phyloP scores from a whole-genome alignment of 2,113 vertebrate genomes.

The Prietella phreatophila region DNA sequence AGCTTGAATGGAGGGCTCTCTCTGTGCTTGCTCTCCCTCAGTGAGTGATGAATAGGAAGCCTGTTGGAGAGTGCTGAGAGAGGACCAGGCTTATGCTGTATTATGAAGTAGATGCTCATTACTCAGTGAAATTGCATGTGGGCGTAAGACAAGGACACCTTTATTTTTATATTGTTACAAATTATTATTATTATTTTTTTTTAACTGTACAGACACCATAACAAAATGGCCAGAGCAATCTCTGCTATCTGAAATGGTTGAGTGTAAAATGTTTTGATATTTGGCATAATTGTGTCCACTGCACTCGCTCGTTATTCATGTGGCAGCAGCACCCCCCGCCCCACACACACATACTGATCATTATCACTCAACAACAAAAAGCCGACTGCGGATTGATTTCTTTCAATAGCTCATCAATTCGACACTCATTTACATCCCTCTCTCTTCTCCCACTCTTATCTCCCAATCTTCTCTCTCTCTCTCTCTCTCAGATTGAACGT shows the following conservation, averaged over 20 bases:
- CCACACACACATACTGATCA: constrained; percentile 29
- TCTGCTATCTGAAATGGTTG: constrained; percentile 40
- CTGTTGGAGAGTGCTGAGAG: constrained; percentile 74
- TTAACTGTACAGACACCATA: constrained; percentile 52
- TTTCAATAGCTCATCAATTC: constrained; percentile 69
- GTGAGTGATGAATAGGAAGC: constrained; percentile 64
- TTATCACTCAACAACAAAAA: constrained; percentile 57
- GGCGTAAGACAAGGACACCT: constrained; percentile 73
- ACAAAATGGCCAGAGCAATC: constrained; percentile 47
- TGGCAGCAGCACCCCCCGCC: not conserved
- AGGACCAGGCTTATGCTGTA: constrained; percentile 73
- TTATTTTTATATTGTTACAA: constrained; percentile 68
- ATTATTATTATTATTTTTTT: constrained; percentile 65
- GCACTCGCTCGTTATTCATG: constrained; percentile 37
- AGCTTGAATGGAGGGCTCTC: constrained; percentile 66
- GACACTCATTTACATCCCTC: constrained; percentile 52
- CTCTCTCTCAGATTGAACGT: constrained; percentile 87
- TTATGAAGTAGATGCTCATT: constrained; percentile 83
- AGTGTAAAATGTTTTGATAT: constrained; percentile 58
- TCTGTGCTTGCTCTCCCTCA: constrained; percentile 60
- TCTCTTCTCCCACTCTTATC: constrained; percentile 43
- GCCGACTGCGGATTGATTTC: constrained; percentile 60
- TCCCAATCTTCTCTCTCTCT: constrained; percentile 43
- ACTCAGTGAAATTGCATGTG: constrained; percentile 77
- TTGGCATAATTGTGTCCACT: constrained; percentile 60